Conservation (phyloP, 2,113 vertebrate genomes). For the Oxygymnocypris stewartii region DNA sequence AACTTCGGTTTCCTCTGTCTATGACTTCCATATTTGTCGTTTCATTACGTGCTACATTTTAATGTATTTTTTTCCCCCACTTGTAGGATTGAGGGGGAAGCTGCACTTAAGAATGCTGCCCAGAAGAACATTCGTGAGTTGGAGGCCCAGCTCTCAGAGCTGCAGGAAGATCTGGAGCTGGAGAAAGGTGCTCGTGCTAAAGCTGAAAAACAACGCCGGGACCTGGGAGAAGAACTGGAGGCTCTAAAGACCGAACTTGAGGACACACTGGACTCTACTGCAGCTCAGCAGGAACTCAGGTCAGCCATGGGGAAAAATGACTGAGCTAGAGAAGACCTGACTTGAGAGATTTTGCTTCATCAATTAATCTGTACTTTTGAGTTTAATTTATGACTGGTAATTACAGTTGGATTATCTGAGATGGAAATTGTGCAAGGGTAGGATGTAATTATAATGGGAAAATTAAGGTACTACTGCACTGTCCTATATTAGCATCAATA, state of each 20-base stretch:
- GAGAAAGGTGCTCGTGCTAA: slow-evolving; percentile 85
- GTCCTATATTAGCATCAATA: not conserved
- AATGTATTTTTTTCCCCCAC: not conserved
- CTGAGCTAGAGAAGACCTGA: not conserved
- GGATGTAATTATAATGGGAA: not conserved
- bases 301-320: slow-evolving; percentile 55
- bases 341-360: not conserved
- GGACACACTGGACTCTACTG: slow-evolving; percentile 92
- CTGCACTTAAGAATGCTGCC: slow-evolving; percentile 87
- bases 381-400: not conserved
- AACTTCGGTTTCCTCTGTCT: not conserved
- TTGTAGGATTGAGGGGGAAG: slow-evolving; percentile 89
- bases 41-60: not conserved
- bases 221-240: slow-evolving; percentile 93
- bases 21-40: not conserved
- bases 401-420: not conserved
- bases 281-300: slow-evolving; percentile 96
- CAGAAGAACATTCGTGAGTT: slow-evolving; percentile 94
- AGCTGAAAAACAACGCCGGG: slow-evolving; percentile 89
- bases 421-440: not conserved
- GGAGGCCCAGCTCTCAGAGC: slow-evolving; percentile 89
- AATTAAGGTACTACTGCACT: not conserved
- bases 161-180: slow-evolving; percentile 94
- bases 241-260: slow-evolving; percentile 94
- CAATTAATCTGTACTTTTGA: not conserved